Conservation (phyloP, 2,888 invertebrate genomes). For the Syritta pipiens region DNA sequence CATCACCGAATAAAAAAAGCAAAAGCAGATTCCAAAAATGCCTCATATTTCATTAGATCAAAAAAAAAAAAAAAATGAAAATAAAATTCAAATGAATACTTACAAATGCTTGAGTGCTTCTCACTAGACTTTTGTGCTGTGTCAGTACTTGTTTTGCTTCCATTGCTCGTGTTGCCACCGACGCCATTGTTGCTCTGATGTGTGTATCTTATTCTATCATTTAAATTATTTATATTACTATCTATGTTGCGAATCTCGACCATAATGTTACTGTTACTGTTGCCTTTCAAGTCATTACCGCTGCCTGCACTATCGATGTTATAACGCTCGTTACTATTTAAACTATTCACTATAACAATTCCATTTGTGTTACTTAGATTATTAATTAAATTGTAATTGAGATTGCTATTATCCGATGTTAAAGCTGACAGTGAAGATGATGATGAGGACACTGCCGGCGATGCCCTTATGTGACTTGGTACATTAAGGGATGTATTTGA, state of each 20-base stretch:
- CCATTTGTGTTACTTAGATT: constrained; percentile 46
- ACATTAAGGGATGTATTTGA: constrained; percentile 76
- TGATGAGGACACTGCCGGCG: constrained; percentile 39
- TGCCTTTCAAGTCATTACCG: constrained; percentile 5
- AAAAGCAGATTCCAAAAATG: no score
- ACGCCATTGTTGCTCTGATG: constrained; percentile 9
- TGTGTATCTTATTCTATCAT: constrained; percentile 45
- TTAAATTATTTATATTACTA: constrained; percentile 39
- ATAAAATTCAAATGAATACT: no score
- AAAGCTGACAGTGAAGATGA: constrained; percentile 21
- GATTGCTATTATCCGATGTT: constrained; percentile 24
- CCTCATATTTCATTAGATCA: no score
- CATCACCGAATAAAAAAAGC: no score
- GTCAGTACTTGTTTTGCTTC: constrained; percentile 17
- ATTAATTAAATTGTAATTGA: constrained; percentile 21
- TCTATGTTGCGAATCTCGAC: constrained; percentile 36
- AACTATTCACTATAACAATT: constrained; percentile 11
- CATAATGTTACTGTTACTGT: constrained; percentile 7
- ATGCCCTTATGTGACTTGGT: constrained; percentile 73
- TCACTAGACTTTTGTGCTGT: constrained; percentile 55
- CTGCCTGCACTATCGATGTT: neutral
- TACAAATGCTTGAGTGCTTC: constrained; percentile 39
- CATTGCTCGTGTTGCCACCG: constrained; percentile 12
- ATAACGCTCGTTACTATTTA: constrained; percentile 7
- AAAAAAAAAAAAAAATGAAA: no score